Evolutionary conservation across 2,113 vertebrate species (phyloP), one percentile per base, ranked within the genome.

Genomic region (Leptodactylus fuscus): DNA sequence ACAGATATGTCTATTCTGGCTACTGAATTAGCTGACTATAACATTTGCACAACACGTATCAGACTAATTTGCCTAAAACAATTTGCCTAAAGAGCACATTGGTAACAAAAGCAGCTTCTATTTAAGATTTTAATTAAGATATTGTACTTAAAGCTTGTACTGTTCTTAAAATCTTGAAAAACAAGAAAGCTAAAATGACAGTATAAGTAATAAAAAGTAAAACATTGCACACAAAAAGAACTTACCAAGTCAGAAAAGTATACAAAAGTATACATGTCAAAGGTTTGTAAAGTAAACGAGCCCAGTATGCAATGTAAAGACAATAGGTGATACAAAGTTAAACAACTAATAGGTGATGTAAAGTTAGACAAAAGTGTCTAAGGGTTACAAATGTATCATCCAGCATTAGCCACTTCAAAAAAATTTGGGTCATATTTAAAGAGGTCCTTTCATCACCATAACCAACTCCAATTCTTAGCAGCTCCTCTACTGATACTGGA

Each of bases 111-210:
- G 34, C 7, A 9, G 34, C 67, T 71, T 41, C 65, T 69, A 18
- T 36, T 36, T 69, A 69, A 69, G 65, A 34, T 69, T 69, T 27
- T 22, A 5, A 69, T 69, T 38, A 69, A 36, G 65, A 69, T 69
- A 38, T 18, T 69, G 18, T 20, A 69, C 34, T 69, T 36, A 8
- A 34, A 69, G 38, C 7, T 22, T 12, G n/a, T n/a, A n/a, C n/a
- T n/a, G n/a, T n/a, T n/a, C n/a, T n/a, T n/a, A n/a, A n/a, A n/a
- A 69, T 22, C 65, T 5, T 36, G 22, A 22, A 36, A 36, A 69
- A 36, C 34, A 71, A 36, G 27, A 38, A 10, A 22, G 67, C n/a
- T 41, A 41, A 36, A 71, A 41, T 38, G 67, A 41, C 32, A 20
- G 34, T 3, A 41, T 41, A 41, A 71, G n/a, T 71, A 71, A 71